Percentiles rank a stretch among this genome's conserved stretches.
These are phyloP conservation scores for Megalonaias nervosa DNA, from an alignment of 1,140 invertebrate genomes.

Conservation along the genomic window DNA sequence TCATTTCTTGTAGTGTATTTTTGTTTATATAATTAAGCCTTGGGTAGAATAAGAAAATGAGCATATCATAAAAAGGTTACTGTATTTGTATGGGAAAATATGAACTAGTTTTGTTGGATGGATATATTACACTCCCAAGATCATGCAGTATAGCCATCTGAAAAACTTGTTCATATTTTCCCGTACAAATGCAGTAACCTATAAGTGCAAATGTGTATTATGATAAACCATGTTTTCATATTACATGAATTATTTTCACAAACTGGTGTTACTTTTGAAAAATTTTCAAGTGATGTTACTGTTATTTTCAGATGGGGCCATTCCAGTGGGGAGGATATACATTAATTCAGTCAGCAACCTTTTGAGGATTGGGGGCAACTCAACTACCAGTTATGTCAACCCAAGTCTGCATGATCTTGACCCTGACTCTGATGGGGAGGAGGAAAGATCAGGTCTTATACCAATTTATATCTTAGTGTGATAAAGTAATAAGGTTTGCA, in stretches of 20 bases:
- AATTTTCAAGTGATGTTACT: background rate
- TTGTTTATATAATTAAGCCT: too few species aligned
- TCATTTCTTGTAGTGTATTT: too few species aligned
- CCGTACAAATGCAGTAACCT: too few species aligned
- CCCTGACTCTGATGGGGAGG: conserved; percentile 59
- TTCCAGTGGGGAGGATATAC: conserved; percentile 69
- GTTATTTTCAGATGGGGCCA: conserved; percentile 71
- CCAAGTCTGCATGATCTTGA: conserved; percentile 61
- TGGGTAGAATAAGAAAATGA: too few species aligned
- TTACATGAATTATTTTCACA: background rate
- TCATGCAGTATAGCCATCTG: too few species aligned
- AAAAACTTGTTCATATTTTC: too few species aligned
- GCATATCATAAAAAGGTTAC: too few species aligned
- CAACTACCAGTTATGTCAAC: conserved; percentile 46
- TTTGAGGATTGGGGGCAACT: conserved; percentile 47
- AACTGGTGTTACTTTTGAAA: background rate
- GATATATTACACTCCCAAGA: too few species aligned
- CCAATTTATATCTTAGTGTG: background rate
- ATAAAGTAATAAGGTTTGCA: background rate
- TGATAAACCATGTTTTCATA: too few species aligned
- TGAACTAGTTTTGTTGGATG: too few species aligned
- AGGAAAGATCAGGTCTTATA: conserved; percentile 42
- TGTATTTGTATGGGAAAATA: too few species aligned
- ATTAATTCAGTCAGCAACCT: conserved; percentile 73
- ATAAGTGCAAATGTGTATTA: too few species aligned